Evolutionary conservation across 2,888 invertebrate species (phyloP).

Genomic region (Peribatodes rhomboidaria): DNA sequence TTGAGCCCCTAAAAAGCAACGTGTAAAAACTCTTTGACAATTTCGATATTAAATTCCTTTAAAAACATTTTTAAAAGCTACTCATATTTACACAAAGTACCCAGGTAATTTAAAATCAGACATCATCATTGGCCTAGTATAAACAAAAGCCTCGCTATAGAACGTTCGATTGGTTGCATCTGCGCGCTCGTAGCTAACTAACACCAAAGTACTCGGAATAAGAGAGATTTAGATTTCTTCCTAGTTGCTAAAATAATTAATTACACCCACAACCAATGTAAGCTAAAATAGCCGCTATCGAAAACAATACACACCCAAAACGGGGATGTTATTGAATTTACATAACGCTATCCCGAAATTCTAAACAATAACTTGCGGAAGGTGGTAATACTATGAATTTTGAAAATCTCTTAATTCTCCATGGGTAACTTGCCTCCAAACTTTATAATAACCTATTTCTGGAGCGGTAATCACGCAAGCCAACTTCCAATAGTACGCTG

Average conservation of each 20-base stretch:
- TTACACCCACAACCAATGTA: constrained; percentile 28
- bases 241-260: constrained; percentile 5
- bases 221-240: background rate
- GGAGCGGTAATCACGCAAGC: constrained; percentile 72
- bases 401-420: constrained; percentile 42
- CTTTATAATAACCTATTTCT: constrained; percentile 42
- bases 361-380: constrained; percentile 60
- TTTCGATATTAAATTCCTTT: background rate
- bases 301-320: constrained; percentile 61
- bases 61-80: background rate
- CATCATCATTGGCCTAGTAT: no score
- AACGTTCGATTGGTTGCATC: no score
- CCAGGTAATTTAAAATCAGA: background rate
- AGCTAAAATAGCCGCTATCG: constrained; percentile 41
- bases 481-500: constrained; percentile 63
- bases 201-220: no score
- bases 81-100: background rate
- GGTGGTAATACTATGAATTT: constrained; percentile 73
- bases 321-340: constrained; percentile 68
- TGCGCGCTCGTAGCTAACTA: no score
- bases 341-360: constrained; percentile 70
- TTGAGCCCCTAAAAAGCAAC: constrained; percentile 48
- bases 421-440: constrained; percentile 50
- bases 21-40: constrained; percentile 18
- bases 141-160: no score